A percentile compares a stretch with the other conserved stretches of the same genome.
phyloP scores from a whole-genome alignment of 2,888 invertebrate genomes.

The Lamellibrachia satsuma region DNA sequence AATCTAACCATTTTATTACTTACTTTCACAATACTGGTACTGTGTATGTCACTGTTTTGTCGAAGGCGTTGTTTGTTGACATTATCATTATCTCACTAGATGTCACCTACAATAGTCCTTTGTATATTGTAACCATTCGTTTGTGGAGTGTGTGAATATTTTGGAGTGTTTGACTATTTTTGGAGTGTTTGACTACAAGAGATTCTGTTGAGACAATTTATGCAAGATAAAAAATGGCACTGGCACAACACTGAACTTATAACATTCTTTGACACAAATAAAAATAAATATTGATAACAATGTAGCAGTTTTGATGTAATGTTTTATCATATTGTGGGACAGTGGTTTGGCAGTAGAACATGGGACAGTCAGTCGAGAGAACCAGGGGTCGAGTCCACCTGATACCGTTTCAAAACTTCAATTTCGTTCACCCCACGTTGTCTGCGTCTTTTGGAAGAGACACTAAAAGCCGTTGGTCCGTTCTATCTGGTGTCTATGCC shows the following conservation, averaged over 20 bases:
- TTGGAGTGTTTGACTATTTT: neutral
- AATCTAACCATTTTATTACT: neutral
- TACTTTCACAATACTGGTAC: no score
- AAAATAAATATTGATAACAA: neutral
- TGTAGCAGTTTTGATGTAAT: neutral
- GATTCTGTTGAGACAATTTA: neutral
- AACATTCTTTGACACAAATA: neutral
- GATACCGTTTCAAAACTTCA: no score
- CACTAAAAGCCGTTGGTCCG: no score
- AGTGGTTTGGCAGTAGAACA: neutral
- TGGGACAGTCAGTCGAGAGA: no score
- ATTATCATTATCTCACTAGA: neutral
- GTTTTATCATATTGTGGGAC: neutral
- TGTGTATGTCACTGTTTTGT: neutral
- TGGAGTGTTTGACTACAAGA: neutral
- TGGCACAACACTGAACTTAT: neutral
- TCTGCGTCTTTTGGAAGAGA: no score
- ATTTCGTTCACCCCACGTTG: no score
- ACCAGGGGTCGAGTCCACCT: no score
- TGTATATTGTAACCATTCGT: neutral
- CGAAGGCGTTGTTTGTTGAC: neutral
- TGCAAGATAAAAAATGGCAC: neutral
- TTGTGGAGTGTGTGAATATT: neutral
- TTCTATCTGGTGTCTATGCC: no score
- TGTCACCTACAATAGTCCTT: neutral